A percentile compares a stretch with the other conserved stretches of the same genome.
phyloP scores from a whole-genome alignment of 2,113 vertebrate genomes.

The Pyxicephalus adspersus region DNA sequence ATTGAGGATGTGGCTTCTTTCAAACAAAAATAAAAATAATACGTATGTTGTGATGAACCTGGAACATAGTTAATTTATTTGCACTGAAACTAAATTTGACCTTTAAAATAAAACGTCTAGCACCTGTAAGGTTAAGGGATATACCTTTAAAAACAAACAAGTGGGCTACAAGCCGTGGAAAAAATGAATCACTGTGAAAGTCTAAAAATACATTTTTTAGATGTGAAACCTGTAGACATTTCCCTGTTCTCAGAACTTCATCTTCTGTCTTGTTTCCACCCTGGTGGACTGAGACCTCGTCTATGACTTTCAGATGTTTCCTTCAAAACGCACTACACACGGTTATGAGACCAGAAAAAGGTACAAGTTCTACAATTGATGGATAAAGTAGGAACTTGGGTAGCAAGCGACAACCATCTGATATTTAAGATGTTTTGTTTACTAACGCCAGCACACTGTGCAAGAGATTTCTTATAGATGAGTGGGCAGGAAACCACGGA shows the following conservation, averaged over 20 bases:
- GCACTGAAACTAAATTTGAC: no score
- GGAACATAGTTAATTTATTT: no score
- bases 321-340: neutral
- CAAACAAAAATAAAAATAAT: no score
- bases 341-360: neutral
- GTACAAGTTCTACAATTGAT: neutral
- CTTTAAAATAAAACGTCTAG: no score
- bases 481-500: slow-evolving; percentile 38
- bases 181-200: neutral
- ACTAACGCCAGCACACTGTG: neutral
- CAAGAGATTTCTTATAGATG: slow-evolving; percentile 31
- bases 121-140: no score
- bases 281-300: neutral
- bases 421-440: slow-evolving; percentile 33
- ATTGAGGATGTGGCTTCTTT: no score
- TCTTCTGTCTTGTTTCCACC: neutral
- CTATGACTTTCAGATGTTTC: neutral
- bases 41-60: no score
- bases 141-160: neutral
- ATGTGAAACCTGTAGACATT: slow-evolving; percentile 32
- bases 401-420: slow-evolving; percentile 2
- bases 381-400: neutral
- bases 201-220: slow-evolving; percentile 17
- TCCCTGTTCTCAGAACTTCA: neutral
- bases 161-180: neutral